phyloP scores from a whole-genome alignment of 2,113 vertebrate genomes.

The Zosterops borbonicus region DNA sequence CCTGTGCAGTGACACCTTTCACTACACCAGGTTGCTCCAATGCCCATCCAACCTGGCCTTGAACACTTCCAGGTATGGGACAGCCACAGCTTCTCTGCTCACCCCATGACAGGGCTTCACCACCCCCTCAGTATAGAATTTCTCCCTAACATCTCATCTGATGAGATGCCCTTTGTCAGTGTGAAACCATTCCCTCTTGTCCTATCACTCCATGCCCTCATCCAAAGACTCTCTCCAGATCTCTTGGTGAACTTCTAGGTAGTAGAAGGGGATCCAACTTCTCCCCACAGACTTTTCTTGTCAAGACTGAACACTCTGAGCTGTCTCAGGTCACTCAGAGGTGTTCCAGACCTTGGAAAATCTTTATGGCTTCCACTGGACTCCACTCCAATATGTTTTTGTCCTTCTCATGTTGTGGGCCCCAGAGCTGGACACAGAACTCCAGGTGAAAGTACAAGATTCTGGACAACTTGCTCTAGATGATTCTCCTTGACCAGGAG shows the following conservation, averaged over 20 bases:
- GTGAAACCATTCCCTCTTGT: neutral
- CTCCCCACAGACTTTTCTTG: neutral
- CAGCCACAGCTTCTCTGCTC: neutral
- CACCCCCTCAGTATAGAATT: neutral
- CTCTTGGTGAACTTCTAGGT: neutral
- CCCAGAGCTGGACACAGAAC: neutral
- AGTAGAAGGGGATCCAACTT: neutral
- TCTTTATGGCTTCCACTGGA: neutral
- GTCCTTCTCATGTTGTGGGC: neutral
- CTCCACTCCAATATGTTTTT: neutral
- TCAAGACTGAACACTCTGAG: neutral
- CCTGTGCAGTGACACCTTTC: neutral
- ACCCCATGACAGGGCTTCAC: neutral
- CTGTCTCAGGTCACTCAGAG: neutral
- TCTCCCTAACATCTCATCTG: neutral
- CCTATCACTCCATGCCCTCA: neutral
- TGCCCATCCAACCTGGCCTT: neutral
- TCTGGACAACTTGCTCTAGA: neutral
- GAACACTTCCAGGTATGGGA: neutral
- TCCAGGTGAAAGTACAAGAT: neutral
- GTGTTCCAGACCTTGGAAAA: neutral
- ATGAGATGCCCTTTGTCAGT: neutral
- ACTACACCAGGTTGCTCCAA: neutral
- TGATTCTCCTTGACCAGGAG: neutral
- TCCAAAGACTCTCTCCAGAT: neutral